Conservation (phyloP, 2,797 vertebrate genomes). For the Vespertilio murinus region DNA sequence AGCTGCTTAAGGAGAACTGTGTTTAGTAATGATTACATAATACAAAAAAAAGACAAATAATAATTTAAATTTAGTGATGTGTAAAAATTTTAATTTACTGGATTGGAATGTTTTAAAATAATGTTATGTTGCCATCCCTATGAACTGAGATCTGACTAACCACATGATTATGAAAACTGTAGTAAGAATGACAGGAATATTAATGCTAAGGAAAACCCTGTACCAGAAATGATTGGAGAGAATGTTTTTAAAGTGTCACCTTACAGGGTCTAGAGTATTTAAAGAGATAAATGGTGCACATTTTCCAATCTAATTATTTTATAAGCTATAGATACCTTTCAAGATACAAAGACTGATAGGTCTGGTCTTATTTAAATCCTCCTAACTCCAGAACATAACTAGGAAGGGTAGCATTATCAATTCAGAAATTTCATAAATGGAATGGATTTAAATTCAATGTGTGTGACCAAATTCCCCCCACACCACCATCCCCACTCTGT, state of each 20-base stretch:
- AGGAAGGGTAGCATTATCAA: background rate
- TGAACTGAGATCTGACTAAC: background rate
- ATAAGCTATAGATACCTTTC: constrained; percentile 33
- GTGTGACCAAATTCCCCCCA: background rate
- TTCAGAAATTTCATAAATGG: background rate
- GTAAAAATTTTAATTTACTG: background rate
- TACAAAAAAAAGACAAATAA: constrained; percentile 22
- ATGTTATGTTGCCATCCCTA: background rate
- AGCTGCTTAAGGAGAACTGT: background rate
- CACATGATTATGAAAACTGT: background rate
- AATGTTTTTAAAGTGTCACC: constrained; percentile 44
- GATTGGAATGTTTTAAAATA: background rate
- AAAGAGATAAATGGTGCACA: constrained; percentile 29
- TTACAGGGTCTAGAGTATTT: background rate
- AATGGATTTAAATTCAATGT: background rate
- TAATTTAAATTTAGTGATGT: background rate
- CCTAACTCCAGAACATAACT: background rate
- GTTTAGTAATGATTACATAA: constrained; percentile 1
- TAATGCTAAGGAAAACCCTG: constrained; percentile 42
- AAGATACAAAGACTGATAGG: constrained; percentile 33
- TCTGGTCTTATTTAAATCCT: constrained; percentile 24
- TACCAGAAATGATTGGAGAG: background rate
- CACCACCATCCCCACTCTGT: background rate
- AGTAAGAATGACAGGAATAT: background rate
- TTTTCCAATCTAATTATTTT: constrained; percentile 58